phyloP scores from a whole-genome alignment of 2,113 vertebrate genomes.

The Saccopteryx bilineata region DNA sequence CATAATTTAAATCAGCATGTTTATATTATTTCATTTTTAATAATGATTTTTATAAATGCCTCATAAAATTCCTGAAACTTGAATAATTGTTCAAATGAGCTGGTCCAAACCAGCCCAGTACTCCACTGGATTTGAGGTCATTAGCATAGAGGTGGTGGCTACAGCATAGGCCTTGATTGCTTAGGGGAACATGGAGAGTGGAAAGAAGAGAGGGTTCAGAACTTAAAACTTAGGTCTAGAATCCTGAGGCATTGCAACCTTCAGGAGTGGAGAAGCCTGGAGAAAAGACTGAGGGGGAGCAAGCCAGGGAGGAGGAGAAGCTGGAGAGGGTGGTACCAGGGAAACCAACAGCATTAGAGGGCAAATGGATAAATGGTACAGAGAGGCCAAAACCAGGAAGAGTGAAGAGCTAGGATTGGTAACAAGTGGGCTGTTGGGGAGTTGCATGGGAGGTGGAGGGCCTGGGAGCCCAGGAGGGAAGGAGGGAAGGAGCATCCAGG shows the following conservation, averaged over 20 bases:
- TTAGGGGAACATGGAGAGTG: not conserved
- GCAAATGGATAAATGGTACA: not conserved
- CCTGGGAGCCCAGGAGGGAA: not conserved
- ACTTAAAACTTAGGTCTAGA: not conserved
- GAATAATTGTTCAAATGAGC: not conserved
- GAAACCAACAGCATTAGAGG: not conserved
- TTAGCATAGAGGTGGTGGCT: not conserved
- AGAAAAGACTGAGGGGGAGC: not conserved
- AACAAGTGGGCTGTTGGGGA: not conserved
- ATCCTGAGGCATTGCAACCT: not conserved
- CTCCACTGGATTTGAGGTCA: not conserved
- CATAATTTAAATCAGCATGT: not conserved
- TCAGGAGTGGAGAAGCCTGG: not conserved
- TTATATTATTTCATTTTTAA: constrained; percentile 20
- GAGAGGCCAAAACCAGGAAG: not conserved
- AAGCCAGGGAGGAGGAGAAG: not conserved
- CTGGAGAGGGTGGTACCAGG: not conserved
- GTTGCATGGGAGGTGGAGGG: not conserved
- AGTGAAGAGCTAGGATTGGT: not conserved
- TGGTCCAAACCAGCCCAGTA: not conserved
- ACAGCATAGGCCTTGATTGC: not conserved
- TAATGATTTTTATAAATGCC: not conserved
- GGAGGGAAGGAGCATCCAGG: not conserved
- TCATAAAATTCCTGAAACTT: constrained; percentile 26
- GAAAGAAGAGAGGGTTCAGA: not conserved